phyloP scores from a whole-genome alignment of 2,113 vertebrate species.

The Brachyhypopomus occidentalis region DNA sequence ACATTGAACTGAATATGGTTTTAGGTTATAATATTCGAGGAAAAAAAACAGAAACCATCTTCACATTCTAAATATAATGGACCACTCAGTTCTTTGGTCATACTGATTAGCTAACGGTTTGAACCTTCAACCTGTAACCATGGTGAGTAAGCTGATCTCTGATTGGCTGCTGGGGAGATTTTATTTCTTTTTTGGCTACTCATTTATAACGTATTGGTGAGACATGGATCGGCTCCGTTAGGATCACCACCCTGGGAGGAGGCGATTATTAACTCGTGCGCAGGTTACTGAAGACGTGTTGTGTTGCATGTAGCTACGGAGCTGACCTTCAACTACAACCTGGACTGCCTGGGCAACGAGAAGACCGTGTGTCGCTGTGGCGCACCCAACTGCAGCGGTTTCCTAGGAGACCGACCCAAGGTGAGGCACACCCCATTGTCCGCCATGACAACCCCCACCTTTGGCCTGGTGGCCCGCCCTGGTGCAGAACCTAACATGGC shows the following conservation, averaged over 20 bases:
- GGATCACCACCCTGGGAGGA: neutral
- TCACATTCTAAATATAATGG: too few species aligned
- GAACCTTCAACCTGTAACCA: too few species aligned
- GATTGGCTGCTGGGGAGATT: too few species aligned
- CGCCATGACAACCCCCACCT: neutral
- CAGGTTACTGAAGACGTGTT: neutral
- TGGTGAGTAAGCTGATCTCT: too few species aligned
- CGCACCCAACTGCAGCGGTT: conserved; percentile 96
- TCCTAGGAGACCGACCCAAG: conserved; percentile 96
- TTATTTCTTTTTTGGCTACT: too few species aligned
- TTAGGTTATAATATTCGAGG: too few species aligned
- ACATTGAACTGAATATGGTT: too few species aligned
- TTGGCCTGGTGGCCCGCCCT: neutral
- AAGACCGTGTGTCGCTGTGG: conserved; percentile 94
- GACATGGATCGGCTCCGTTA: neutral
- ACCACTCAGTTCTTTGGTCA: too few species aligned
- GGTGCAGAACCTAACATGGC: neutral
- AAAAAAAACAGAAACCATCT: too few species aligned
- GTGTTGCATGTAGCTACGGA: conserved; percentile 80
- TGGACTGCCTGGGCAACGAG: conserved; percentile 97
- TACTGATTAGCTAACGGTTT: too few species aligned
- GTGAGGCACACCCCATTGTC: conserved; percentile 62
- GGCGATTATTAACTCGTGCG: too few species aligned
- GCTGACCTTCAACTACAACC: conserved; percentile 97
- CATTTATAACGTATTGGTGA: neutral